Evolutionary conservation across 2,113 vertebrate species (phyloP).

Genomic region (Gadus macrocephalus): DNA sequence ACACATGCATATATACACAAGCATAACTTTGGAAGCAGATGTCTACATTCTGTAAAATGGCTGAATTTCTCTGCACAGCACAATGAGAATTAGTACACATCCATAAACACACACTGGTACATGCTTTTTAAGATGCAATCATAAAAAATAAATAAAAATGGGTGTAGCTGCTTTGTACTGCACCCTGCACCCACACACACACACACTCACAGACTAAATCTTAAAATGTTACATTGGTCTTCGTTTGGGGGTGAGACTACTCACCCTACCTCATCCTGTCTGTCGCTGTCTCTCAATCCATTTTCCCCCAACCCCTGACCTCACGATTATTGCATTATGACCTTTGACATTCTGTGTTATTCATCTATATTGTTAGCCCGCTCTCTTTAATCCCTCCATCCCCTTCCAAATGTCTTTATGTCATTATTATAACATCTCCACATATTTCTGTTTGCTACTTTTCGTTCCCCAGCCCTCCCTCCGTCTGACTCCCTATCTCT

Average conservation of each 20-base stretch:
- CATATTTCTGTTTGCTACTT: neutral
- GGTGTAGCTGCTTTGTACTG: no score
- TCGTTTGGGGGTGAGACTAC: slow-evolving; percentile 50
- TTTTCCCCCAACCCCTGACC: neutral
- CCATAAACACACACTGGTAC: neutral
- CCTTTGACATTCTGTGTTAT: slow-evolving; percentile 23
- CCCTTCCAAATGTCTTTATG: neutral
- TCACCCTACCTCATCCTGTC: no score
- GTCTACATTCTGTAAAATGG: no score
- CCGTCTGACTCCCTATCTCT: neutral
- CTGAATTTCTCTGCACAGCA: no score
- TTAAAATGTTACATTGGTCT: slow-evolving; percentile 56
- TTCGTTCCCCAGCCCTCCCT: neutral
- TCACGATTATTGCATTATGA: slow-evolving; percentile 23
- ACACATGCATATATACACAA: neutral
- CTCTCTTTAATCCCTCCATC: slow-evolving; percentile 5
- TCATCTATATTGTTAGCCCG: neutral
- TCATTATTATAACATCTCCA: no score
- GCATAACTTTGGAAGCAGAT: no score
- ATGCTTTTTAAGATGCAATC: no score
- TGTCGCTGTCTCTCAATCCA: no score
- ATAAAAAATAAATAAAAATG: no score
- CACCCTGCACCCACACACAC: no score
- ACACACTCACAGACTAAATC: slow-evolving; percentile 33
- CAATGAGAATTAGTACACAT: no score